Evolutionary conservation across 2,888 invertebrate species (phyloP).

Genomic region (Heliconius erato): DNA sequence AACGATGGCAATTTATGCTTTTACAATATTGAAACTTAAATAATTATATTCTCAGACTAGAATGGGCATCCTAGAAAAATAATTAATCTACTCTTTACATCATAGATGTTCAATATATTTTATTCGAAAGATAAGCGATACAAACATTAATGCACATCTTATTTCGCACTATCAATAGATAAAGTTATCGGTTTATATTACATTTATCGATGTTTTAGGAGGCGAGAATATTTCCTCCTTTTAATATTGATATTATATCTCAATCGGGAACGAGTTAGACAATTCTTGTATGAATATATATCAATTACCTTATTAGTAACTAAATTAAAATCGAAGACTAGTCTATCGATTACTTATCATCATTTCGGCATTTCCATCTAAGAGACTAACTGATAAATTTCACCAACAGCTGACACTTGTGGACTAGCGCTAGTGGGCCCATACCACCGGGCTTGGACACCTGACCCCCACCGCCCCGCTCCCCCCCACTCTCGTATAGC

Average conservation of each 20-base stretch:
- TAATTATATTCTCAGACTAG: background rate
- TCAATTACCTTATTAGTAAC: no score
- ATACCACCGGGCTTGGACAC: slow-evolving; percentile 83
- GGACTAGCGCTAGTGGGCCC: slow-evolving; percentile 81
- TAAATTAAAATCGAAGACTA: background rate
- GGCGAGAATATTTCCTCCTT: background rate
- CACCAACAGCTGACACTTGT: slow-evolving; percentile 78
- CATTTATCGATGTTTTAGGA: background rate
- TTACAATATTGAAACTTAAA: background rate
- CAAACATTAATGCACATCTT: background rate
- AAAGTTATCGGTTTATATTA: background rate
- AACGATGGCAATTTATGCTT: no score
- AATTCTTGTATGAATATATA: background rate
- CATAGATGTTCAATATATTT: background rate
- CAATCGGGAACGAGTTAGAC: background rate
- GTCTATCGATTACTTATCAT: background rate
- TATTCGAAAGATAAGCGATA: background rate
- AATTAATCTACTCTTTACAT: background rate
- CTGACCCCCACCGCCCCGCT: slow-evolving; percentile 87
- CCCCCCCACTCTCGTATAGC: slow-evolving; percentile 55
- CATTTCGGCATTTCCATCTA: background rate
- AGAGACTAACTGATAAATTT: background rate
- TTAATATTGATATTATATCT: slow-evolving; percentile 1
- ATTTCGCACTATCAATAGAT: background rate
- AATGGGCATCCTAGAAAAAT: background rate